These are phyloP conservation scores for Drosophila simulans DNA, from an alignment of 1,140 invertebrate genomes.

Conservation along the genomic window DNA sequence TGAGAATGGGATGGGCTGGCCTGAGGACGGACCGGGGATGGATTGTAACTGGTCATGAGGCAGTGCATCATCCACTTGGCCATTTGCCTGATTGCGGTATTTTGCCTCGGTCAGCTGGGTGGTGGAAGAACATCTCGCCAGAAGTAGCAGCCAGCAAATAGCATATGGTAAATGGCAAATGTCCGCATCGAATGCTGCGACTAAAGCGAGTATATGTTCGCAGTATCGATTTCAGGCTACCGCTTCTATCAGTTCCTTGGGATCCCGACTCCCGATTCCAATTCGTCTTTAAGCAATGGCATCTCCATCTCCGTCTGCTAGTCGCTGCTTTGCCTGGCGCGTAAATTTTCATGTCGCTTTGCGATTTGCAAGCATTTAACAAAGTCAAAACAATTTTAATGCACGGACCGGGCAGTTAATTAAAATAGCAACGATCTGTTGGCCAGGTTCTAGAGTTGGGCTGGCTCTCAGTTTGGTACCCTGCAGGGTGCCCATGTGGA, in stretches of 20 bases:
- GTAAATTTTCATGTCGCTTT: constrained; percentile 81
- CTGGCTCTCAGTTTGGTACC: constrained; percentile 25
- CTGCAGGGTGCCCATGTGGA: constrained; percentile 13
- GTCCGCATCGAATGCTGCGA: constrained; percentile 53
- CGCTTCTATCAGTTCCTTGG: constrained; percentile 10
- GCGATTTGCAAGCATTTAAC: constrained; percentile 83
- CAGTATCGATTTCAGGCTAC: constrained; percentile 73
- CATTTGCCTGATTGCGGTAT: constrained; percentile 78
- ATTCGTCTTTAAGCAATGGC: constrained; percentile 2
- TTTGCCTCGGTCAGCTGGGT: constrained; percentile 43
- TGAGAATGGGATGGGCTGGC: constrained; percentile 32
- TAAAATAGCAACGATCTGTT: constrained; percentile 79
- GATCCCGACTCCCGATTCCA: constrained; percentile 14
- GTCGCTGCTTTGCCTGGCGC: constrained; percentile 40
- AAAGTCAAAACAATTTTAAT: constrained; percentile 84
- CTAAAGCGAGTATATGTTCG: constrained; percentile 16
- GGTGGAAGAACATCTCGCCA: constrained; percentile 9
- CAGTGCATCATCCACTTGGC: constrained; percentile 53
- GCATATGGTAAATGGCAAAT: constrained; percentile 43
- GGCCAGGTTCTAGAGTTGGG: constrained; percentile 31
- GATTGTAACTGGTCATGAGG: constrained; percentile 30
- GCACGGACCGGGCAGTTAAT: constrained; percentile 79
- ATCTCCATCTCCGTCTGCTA: constrained; percentile 24
- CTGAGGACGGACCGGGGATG: constrained; percentile 30
- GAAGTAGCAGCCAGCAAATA: constrained; percentile 14